A percentile compares a stretch with the other conserved stretches of the same genome.
phyloP scores from a whole-genome alignment of 2,113 vertebrate genomes.

The Promerops cafer region DNA sequence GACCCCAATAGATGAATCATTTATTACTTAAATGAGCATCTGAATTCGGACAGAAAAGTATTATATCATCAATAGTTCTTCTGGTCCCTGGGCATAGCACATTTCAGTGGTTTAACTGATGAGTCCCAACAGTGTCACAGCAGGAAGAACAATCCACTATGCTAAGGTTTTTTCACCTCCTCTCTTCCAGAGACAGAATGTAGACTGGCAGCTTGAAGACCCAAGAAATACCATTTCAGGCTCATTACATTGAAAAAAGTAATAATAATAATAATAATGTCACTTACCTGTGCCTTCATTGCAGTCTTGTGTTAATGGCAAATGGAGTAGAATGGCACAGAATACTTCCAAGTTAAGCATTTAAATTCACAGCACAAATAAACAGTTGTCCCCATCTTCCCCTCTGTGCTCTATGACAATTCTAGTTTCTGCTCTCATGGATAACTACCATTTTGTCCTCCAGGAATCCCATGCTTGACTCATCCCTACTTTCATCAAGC shows the following conservation, averaged over 20 bases:
- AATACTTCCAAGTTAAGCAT: not conserved
- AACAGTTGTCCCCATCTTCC: not conserved
- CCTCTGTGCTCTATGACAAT: not conserved
- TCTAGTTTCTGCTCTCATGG: not conserved
- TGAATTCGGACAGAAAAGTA: not conserved
- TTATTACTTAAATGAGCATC: not conserved
- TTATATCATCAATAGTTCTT: not conserved
- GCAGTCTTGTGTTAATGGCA: not conserved
- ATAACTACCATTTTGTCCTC: not conserved
- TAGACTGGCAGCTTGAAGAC: not conserved
- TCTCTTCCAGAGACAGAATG: not conserved
- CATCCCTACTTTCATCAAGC: not conserved
- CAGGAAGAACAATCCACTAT: not conserved
- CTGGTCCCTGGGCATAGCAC: not conserved
- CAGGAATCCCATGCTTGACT: not conserved
- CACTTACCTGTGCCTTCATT: not conserved
- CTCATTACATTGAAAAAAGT: not conserved
- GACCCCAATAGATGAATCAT: not conserved
- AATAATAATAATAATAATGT: not conserved
- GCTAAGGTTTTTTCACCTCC: not conserved
- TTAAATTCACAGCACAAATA: not conserved
- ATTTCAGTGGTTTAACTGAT: not conserved
- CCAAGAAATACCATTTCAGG: not conserved
- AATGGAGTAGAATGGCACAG: not conserved
- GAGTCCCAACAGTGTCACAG: not conserved